Base-by-base conservation (phyloP, 2,888 invertebrate species). In the Phaedon cochleariae region DNA sequence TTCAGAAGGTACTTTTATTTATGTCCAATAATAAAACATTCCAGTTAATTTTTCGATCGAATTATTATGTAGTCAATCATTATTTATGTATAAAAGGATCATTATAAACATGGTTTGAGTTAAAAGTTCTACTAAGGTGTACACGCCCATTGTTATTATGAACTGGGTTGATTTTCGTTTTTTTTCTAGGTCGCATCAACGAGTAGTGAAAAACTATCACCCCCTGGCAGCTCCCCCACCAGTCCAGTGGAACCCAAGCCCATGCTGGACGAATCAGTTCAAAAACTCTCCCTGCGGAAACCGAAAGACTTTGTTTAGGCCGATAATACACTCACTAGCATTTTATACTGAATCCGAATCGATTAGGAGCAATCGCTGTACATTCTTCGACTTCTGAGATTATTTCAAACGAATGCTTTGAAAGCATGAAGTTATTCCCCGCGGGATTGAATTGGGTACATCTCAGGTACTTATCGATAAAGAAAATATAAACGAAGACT, bases 221-320 rank as follows among this genome's bases (percentile, higher is more conserved):
- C 83, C 22, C 83, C 83, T 12, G 83, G 83, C 64, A 83, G 83
- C 72, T 80, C 84, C 29, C 83, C 84, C 64, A 84, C 85, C 12
- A 84, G 85, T 69, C 86, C 86, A 60, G 84, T 88, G n/a, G 87
- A 88, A 76, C 86, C 86, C 18, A 86, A 86, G 66, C 85, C 85
- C 75, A 85, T 86, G 85, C 79, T 86, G 71, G 84, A 80, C 49
- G 82, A 85, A 69, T 68, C 80, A 18, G 78, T 78, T 71, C 82
- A 80, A 70, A 81, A 81, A 74, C 82, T 83, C 80, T 82, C 84
- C 80, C 81, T 81, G 68, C 77, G 83, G 74, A 82, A 82, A 79
- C 79, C 83, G 62, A 82, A 84, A 74, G 85, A 85, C 75, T 85
- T 84, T 80, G 74, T 74, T 69, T 74, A 41, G 15, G 41, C 41